Evolutionary conservation across 2,113 vertebrate species (phyloP), one percentile per base, ranked within the genome.

Genomic region (Cyprinus carpio): DNA sequence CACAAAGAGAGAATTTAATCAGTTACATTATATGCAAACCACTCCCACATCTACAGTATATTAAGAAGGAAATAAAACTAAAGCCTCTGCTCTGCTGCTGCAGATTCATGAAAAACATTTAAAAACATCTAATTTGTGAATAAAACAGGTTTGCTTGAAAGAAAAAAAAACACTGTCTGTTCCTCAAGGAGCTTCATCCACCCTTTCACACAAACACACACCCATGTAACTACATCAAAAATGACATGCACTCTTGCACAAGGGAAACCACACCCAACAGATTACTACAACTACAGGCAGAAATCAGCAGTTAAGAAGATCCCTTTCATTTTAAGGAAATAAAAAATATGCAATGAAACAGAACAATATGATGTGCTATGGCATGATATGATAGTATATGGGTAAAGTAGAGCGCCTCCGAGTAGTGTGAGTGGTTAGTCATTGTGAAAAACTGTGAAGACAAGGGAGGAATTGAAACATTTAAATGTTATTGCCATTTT

Each of bases 1-100:
- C 34, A 85, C 27, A 87, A 2, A 89, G 9, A 87, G 2, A 89
- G 9, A 91, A 23, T 60, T 18, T 25, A 82, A 1, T 72, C 25
- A 81, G 46, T 80, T 56, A 87, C 62, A 51, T 8, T 7, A 77
- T n/a, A 54, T 62, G 83, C 20, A 84, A 56, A 80, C 34, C 69
- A 60, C 27, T 58, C 16, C 13, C 20, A 25, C 11, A 13, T 20
- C 13, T 29, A 81, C n/a, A 49, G 18, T 77, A 18, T 15, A 56
- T 29, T 72, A 77, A 10, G 8, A n/a, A n/a, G 20, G 7, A 34
- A 62, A 67, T 23, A 6, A 51, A 78, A 78, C n/a, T 20, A 20
- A 54, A 76, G 74, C 2, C 3, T 15, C 3, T n/a, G 40, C 12
- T 46, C 40, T 74, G 37, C 10, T 43, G 9, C 18, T 40, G 40